Evolutionary conservation across 2,888 invertebrate species (phyloP).

Genomic region (Dinocampus coccinellae): DNA sequence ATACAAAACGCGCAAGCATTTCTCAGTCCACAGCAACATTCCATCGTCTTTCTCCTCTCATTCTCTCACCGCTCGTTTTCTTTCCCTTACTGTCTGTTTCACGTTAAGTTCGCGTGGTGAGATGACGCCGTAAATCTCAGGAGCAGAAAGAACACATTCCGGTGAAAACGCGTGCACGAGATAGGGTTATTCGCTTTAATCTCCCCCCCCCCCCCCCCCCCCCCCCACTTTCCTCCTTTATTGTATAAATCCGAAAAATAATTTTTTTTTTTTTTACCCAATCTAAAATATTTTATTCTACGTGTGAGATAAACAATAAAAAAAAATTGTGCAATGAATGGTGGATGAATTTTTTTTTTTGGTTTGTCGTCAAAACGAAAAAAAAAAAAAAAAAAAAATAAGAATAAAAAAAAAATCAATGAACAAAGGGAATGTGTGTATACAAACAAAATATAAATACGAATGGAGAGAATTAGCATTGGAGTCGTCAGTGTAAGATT

Average conservation of each 20-base stretch:
- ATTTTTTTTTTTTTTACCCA: no score
- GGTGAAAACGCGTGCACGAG: constrained; percentile 32
- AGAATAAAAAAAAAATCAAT: neutral
- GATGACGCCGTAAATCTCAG: constrained; percentile 57
- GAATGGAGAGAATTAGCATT: constrained; percentile 42
- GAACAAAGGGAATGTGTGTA: neutral
- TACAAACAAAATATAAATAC: neutral
- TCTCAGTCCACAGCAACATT: constrained; percentile 42
- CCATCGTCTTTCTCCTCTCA: constrained; percentile 31
- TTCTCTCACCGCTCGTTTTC: constrained; percentile 18
- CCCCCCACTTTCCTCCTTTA: no score
- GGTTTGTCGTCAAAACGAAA: no score
- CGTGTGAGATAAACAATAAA: no score
- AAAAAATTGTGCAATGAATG: no score
- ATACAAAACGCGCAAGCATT: constrained; percentile 32
- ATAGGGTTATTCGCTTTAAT: neutral
- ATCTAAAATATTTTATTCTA: no score
- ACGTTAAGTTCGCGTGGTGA: constrained; percentile 38
- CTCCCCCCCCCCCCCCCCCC: no score
- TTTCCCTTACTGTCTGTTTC: constrained; percentile 11
- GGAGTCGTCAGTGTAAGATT: constrained; percentile 35
- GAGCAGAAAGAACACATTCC: constrained; percentile 53
- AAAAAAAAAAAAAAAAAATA: no score
- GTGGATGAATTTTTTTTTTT: no score
- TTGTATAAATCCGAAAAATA: no score